Base-by-base conservation (phyloP, 1,140 invertebrate genomes). In the Pogonus chalceus region DNA sequence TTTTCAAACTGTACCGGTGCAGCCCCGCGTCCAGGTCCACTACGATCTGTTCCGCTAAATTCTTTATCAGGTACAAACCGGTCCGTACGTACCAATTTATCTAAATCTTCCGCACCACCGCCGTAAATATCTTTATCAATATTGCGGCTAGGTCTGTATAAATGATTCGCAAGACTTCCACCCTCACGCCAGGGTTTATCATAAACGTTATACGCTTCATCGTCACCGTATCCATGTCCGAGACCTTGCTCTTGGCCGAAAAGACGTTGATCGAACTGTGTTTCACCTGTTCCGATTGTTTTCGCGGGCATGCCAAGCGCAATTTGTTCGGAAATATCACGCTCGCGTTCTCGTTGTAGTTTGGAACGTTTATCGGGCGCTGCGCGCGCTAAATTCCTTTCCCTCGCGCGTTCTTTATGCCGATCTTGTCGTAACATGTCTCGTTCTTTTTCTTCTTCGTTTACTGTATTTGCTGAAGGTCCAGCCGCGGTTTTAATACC, bases 261-360 rank as follows among this genome's bases (percentile, higher is more conserved):
- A 2, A 99, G 74, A 48, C 97, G 74, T 62, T 96, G 90, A 76
- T 99, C 97, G 72, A 98, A 99, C 68, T 96, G 85, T 0, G 83
- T 81, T 68, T 97, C 94, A 0, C 83, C 85, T 20, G 78, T 77
- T 50, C 71, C 75, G 9, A 77, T 74, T 2, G 80, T 79, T 64
- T 93, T 92, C 2, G 92, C 90, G 0, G 96, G 96, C 67, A 98
- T 70, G 2, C 96, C 96, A 2, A 99, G 75, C 0, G 96, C 97
- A 64, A 99, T 98, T 76, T 98, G 92, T 69, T 99, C 96, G 56
- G 92, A 96, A 53, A 99, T 96, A 69, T 99, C 97, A 20, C 96
- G 80, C 62, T 99, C 97, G 2, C 92, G 76, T 63, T 98, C 92
- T 23, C 87, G 79, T 62, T 94, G 90, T 50, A 98, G 68, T 63